Conservation (phyloP, 2,113 vertebrate genomes). For the Australoheros scitulus region DNA sequence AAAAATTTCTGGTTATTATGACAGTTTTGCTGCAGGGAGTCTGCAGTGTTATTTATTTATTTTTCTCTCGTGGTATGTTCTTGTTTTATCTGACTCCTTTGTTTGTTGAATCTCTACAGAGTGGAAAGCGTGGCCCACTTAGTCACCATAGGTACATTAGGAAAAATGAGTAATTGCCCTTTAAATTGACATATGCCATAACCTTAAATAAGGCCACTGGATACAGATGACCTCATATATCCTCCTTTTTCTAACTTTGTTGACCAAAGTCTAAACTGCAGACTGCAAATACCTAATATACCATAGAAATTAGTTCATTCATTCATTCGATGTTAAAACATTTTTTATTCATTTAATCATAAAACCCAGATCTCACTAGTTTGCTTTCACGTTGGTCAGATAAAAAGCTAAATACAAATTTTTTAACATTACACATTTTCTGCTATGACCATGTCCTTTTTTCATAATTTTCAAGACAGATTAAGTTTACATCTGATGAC, state of each 20-base stretch:
- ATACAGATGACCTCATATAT: neutral
- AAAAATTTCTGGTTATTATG: too few species aligned
- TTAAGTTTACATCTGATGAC: accelerated
- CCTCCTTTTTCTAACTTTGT: neutral
- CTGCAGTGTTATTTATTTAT: too few species aligned
- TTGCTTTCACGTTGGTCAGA: neutral
- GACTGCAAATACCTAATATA: neutral
- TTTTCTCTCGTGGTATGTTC: too few species aligned
- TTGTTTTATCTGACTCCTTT: too few species aligned
- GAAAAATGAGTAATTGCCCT: neutral
- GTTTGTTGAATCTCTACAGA: too few species aligned
- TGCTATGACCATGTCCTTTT: neutral
- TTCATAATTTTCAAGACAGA: neutral
- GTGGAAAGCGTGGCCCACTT: neutral
- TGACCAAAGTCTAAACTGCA: neutral
- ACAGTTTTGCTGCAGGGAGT: too few species aligned
- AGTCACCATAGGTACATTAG: neutral
- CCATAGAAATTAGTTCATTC: neutral
- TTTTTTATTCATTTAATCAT: neutral
- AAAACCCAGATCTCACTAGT: neutral
- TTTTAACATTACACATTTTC: neutral
- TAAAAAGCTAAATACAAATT: neutral
- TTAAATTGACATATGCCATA: neutral
- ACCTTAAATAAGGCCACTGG: neutral
- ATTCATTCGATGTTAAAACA: neutral